Evolutionary conservation across 2,797 vertebrate genomes (phyloP).

Genomic region (Alauda arvensis): DNA sequence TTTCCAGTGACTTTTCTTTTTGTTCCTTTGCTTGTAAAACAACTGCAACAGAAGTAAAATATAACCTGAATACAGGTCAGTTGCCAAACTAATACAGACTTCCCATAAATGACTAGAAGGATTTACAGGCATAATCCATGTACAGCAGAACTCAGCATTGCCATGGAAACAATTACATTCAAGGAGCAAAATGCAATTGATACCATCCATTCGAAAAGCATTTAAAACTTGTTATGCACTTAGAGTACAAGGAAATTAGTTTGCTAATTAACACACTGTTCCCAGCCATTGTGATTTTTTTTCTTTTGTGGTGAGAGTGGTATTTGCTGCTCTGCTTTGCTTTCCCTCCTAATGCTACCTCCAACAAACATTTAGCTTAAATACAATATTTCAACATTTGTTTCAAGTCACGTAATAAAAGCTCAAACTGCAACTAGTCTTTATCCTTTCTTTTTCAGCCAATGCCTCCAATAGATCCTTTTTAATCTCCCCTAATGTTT

Average conservation of each 20-base stretch:
- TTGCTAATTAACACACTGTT: constrained; percentile 54
- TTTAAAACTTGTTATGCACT: constrained; percentile 47
- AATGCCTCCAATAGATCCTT: constrained; percentile 43
- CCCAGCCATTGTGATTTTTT: constrained; percentile 10
- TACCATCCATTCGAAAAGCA: constrained; percentile 31
- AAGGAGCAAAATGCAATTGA: constrained; percentile 26
- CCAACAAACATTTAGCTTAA: constrained; percentile 40
- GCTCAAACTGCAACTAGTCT: constrained; percentile 29
- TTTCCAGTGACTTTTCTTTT: background rate
- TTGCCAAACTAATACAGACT: constrained; percentile 21
- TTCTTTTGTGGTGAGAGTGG: constrained; percentile 12
- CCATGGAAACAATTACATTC: constrained; percentile 50
- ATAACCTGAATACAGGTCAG: constrained; percentile 33
- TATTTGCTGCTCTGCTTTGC: constrained; percentile 3
- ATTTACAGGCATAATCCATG: background rate
- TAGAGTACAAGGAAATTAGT: constrained; percentile 36
- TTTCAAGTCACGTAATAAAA: constrained; percentile 39
- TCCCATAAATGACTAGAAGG: constrained; percentile 2
- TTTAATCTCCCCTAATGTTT: constrained; percentile 58
- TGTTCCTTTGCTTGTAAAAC: constrained; percentile 12
- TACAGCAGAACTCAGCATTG: background rate
- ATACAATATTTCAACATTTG: constrained; percentile 44
- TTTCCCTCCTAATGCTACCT: background rate
- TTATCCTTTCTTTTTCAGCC: constrained; percentile 46
- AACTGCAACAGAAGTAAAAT: background rate